Percentiles rank a stretch among this genome's conserved stretches.
Conservation (phyloP, 2,888 invertebrate species). For the Pinctada fucata region DNA sequence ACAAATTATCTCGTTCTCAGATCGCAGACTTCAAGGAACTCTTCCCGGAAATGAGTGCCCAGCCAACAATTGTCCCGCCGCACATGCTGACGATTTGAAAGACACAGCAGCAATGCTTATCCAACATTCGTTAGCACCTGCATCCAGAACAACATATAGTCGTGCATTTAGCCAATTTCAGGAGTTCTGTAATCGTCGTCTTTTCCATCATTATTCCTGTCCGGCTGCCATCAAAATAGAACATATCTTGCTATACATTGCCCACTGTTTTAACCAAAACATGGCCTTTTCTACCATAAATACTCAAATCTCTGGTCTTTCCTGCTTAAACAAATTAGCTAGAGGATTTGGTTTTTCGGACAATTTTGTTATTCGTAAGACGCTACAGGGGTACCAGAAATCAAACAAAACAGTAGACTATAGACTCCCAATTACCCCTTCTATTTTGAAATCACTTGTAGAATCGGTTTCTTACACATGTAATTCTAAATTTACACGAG, state of each 20-base stretch:
- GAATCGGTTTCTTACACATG: background rate
- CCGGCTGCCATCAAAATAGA: too few relatives aligned
- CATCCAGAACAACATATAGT: too few relatives aligned
- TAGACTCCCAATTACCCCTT: conserved; percentile 17
- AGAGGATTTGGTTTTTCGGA: background rate
- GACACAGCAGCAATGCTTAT: too few relatives aligned
- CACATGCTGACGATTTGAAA: too few relatives aligned
- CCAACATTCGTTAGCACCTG: too few relatives aligned
- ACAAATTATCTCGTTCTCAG: too few relatives aligned
- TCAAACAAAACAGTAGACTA: background rate
- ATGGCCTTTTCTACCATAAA: conserved; percentile 6
- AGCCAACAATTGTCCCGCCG: too few relatives aligned
- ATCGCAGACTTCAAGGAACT: too few relatives aligned
- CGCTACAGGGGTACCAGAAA: conserved; percentile 18
- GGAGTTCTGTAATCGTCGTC: too few relatives aligned
- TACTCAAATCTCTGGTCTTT: conserved; percentile 3
- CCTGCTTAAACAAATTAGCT: conserved; percentile 1
- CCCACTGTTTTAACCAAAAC: conserved; percentile 2
- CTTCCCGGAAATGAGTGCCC: too few relatives aligned
- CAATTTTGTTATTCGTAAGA: conserved; percentile 14
- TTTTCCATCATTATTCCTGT: too few relatives aligned
- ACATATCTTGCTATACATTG: background rate
- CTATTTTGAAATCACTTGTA: background rate
- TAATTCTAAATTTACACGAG: background rate
- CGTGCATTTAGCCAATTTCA: too few relatives aligned